These are phyloP conservation scores for Acrobasis consociella DNA, from an alignment of 2,888 invertebrate genomes.

Conservation along the genomic window DNA sequence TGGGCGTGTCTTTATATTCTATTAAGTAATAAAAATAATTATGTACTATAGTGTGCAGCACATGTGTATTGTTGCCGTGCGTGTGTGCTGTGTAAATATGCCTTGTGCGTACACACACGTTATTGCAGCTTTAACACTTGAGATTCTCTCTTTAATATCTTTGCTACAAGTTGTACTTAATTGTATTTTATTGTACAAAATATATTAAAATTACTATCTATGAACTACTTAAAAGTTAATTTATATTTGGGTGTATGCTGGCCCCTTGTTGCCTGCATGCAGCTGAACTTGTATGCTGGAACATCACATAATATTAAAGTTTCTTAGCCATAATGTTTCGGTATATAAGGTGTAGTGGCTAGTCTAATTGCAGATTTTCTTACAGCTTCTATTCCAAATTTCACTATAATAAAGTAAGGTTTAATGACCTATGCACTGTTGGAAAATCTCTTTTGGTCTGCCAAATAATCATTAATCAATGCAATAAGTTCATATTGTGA, in stretches of 20 bases:
- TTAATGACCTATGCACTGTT: constrained; percentile 80
- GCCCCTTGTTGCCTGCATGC: constrained; percentile 78
- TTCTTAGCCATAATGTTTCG: constrained; percentile 80
- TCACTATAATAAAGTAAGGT: constrained; percentile 76
- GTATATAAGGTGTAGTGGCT: constrained; percentile 81
- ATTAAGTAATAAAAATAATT: constrained; percentile 78
- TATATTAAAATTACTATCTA: constrained; percentile 84
- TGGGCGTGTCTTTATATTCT: constrained; percentile 82
- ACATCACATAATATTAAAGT: constrained; percentile 72
- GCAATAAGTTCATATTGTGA: constrained; percentile 81
- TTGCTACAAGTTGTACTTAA: constrained; percentile 88
- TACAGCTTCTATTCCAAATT: constrained; percentile 82
- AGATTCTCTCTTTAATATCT: constrained; percentile 84
- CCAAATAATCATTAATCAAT: constrained; percentile 78
- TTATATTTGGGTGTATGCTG: constrained; percentile 81
- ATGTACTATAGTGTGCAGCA: constrained; percentile 81
- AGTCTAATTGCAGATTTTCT: constrained; percentile 83
- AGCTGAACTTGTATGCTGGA: constrained; percentile 81
- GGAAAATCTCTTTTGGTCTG: constrained; percentile 83
- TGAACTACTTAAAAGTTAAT: constrained; percentile 78
- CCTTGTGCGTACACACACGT: constrained; percentile 81
- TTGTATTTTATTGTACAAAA: constrained; percentile 87
- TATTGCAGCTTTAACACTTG: constrained; percentile 81
- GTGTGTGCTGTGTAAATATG: constrained; percentile 83
- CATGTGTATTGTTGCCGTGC: constrained; percentile 75